phyloP scores from a whole-genome alignment of 2,797 vertebrate genomes.

The Huso huso region DNA sequence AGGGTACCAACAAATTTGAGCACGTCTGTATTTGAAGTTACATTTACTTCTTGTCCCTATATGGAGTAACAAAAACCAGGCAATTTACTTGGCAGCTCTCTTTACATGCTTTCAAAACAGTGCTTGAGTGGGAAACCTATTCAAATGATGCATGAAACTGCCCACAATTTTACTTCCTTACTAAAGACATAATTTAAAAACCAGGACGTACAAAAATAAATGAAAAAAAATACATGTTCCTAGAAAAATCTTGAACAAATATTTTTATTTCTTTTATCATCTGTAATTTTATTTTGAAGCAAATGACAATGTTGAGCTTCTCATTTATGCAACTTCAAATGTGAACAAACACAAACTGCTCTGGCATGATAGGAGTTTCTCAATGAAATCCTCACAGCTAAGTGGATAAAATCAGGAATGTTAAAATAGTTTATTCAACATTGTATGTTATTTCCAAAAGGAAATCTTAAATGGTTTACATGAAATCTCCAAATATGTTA shows the following conservation, averaged over 20 bases:
- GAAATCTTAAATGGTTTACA: conserved; percentile 31
- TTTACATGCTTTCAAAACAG: neutral
- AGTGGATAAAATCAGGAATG: conserved; percentile 31
- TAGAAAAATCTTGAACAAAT: no score
- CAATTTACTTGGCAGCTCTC: conserved; percentile 19
- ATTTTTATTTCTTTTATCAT: no score
- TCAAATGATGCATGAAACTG: conserved; percentile 18
- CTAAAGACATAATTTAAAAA: neutral
- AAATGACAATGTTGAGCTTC: neutral
- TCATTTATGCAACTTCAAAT: neutral
- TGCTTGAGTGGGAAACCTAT: conserved; percentile 12
- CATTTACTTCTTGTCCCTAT: conserved; percentile 1
- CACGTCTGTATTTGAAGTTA: conserved; percentile 4
- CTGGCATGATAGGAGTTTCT: conserved; percentile 18
- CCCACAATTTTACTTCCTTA: conserved; percentile 17
- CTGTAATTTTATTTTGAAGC: neutral
- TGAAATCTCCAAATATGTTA: conserved; percentile 32
- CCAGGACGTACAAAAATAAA: neutral
- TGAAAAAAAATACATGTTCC: neutral
- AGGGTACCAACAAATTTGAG: no score
- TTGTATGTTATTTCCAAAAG: conserved; percentile 32
- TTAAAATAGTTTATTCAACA: conserved; percentile 27
- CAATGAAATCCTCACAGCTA: conserved; percentile 22
- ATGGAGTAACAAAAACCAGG: conserved; percentile 18
- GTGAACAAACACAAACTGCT: conserved; percentile 13